Base-by-base conservation (phyloP, 2,888 invertebrate genomes). In the Pseudoips prasinana region DNA sequence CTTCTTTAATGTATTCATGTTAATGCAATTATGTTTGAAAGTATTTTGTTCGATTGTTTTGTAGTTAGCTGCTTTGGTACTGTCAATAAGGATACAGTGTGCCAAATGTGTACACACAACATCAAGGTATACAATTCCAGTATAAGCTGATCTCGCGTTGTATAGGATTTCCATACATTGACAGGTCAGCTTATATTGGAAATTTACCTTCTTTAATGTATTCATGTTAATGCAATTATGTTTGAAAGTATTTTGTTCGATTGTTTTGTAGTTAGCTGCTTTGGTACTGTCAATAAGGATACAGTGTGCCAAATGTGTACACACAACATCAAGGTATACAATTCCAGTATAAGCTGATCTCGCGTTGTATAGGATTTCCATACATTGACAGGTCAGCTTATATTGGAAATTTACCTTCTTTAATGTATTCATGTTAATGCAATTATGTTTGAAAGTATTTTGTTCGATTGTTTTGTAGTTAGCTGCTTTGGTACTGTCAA, bases 261-360 rank as follows among this genome's bases (percentile, higher is more conserved):
- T 39, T 56, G 37, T 37, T 35, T 11, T 9, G 10, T 25, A 18
- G 44, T 56, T 56, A 56, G 29, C 39, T 10, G 1, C 23, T 25
- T n/a, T 38, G 36, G 20, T 5, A 3, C 2, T 20, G 20, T 20
- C 20, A 20, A 20, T 20, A 29, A 29, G 30, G 38, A 33, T 46
- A 28, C 32, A 34, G 28, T 37, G 25, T 37, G 1, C 24, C n/a
- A 6, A 2, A 18, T 11, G 22, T 7, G 25, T 5, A 27, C 23
- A 44, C 17, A n/a, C n/a, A n/a, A n/a, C n/a, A n/a, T n/a, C n/a
- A n/a, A n/a, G n/a, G n/a, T n/a, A n/a, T n/a, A n/a, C n/a, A n/a
- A n/a, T n/a, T n/a, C n/a, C n/a, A n/a, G n/a, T n/a, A n/a, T n/a
- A n/a, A n/a, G n/a, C n/a, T n/a, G n/a, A n/a, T n/a, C n/a, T n/a